These are phyloP conservation scores for Falco peregrinus DNA, from an alignment of 2,797 vertebrate species.

Conservation along the genomic window DNA sequence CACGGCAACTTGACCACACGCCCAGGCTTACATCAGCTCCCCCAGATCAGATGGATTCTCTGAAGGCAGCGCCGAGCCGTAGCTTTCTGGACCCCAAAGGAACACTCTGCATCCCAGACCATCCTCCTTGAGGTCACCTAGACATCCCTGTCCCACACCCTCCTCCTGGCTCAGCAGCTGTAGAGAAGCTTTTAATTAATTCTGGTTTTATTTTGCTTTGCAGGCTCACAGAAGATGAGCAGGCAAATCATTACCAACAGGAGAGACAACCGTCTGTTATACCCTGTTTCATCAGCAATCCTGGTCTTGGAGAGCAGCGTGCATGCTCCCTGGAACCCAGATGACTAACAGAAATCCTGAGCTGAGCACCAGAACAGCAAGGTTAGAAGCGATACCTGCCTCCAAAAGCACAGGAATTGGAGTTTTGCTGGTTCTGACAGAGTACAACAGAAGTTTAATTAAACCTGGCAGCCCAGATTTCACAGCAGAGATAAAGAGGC, in stretches of 20 bases:
- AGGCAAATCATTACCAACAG: neutral
- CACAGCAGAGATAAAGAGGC: neutral
- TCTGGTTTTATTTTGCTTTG: neutral
- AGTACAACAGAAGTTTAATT: neutral
- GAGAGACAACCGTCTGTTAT: fast-evolving
- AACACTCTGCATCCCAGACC: fast-evolving
- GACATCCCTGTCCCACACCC: neutral
- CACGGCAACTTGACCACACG: fast-evolving
- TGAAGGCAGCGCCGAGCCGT: fast-evolving
- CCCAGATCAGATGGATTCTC: neutral
- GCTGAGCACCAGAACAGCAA: neutral
- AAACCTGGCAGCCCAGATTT: neutral
- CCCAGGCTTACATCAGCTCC: neutral
- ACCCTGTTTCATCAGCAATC: neutral
- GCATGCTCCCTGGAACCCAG: neutral
- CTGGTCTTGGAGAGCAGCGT: fast-evolving
- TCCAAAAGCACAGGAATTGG: neutral
- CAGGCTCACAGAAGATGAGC: neutral
- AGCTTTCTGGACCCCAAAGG: neutral
- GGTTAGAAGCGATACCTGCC: neutral
- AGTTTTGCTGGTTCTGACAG: neutral
- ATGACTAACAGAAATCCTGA: neutral
- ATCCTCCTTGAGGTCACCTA: fast-evolving
- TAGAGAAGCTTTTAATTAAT: too few species aligned
- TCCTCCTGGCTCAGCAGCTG: neutral